Base-by-base conservation (phyloP, 2,888 invertebrate genomes). In the Timema cristinae region DNA sequence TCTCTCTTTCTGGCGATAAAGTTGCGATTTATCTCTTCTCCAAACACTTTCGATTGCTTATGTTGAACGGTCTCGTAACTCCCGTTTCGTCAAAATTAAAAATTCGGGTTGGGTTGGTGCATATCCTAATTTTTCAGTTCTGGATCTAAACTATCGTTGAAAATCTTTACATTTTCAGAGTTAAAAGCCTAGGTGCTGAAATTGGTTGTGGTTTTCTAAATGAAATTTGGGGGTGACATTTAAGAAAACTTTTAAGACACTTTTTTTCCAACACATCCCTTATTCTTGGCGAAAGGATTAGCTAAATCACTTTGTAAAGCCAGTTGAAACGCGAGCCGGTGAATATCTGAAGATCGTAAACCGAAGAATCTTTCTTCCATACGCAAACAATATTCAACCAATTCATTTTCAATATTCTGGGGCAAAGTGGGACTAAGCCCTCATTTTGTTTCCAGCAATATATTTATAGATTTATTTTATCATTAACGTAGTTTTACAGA, bases 291-390 rank as follows among this genome's bases (percentile, higher is more conserved):
- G 16, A 56, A n/a, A 56, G 10, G n/a, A 56, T 2, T 2, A 56
- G n/a, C 16, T 13, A 56, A 15, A 6, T 16, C n/a, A 7, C n/a
- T 56, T 56, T 56, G 10, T 13, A 15, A 15, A 56, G 7, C 56
- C n/a, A 56, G 11, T 6, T 56, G 56, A 11, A 56, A 56, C 16
- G 56, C 7, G 15, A 56, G n/a, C 16, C 56, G n/a, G 6, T 16
- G 11, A n/a, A 68, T 47, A 47, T 68, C 56, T 13, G n/a, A 10
- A 47, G 15, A 49, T 11, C 32, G 16, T 9, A 56, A 8, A 11
- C 54, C 56, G 48, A 47, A 68, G 56, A 68, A 68, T 15, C 68
- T 15, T 13, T 68, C 47, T 10, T 32, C n/a, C 8, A 54, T 56
- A 56, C 8, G 11, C n/a, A 56, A 32, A n/a, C 48, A 68, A 15